Percentiles rank a stretch among this genome's conserved stretches.
phyloP scores from a whole-genome alignment of 2,888 invertebrate species.

The Lycia hirtaria region DNA sequence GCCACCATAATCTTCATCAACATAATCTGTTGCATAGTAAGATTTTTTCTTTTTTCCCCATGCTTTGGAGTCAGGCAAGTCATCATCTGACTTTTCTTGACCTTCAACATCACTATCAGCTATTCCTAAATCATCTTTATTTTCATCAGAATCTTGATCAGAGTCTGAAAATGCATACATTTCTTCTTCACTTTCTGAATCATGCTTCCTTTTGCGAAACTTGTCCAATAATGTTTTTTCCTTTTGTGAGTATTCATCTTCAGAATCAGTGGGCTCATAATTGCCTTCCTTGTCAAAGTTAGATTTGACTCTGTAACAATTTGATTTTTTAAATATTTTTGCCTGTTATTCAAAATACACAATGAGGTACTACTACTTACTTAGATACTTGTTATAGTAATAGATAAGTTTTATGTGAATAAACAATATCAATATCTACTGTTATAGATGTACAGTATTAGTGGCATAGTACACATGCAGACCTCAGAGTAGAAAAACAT shows the following conservation, averaged over 20 bases:
- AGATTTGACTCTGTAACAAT: conserved; percentile 69
- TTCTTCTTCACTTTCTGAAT: conserved; percentile 87
- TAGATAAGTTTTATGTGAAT: no score
- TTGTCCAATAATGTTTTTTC: conserved; percentile 87
- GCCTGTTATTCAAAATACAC: no score
- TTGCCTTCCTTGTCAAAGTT: conserved; percentile 79
- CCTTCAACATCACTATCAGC: conserved; percentile 92
- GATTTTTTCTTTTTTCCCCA: conserved; percentile 94
- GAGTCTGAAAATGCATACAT: conserved; percentile 86
- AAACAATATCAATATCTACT: no score
- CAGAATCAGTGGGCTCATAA: conserved; percentile 89
- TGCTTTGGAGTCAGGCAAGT: conserved; percentile 92
- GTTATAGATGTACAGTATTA: no score
- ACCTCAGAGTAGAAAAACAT: no score
- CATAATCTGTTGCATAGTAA: conserved; percentile 95
- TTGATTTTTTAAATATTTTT: neutral
- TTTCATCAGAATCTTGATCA: conserved; percentile 74
- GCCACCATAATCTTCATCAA: conserved; percentile 94
- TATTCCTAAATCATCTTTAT: conserved; percentile 76
- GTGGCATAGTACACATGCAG: no score
- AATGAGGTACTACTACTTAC: no score
- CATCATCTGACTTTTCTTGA: conserved; percentile 87
- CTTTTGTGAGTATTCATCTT: conserved; percentile 88
- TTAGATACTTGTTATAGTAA: no score
- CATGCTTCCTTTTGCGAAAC: conserved; percentile 82